Evolutionary conservation across 92 coral and sea anemone genomes (phyloP), one percentile per base, ranked within the genome.

Genomic region (Porites divaricata): DNA sequence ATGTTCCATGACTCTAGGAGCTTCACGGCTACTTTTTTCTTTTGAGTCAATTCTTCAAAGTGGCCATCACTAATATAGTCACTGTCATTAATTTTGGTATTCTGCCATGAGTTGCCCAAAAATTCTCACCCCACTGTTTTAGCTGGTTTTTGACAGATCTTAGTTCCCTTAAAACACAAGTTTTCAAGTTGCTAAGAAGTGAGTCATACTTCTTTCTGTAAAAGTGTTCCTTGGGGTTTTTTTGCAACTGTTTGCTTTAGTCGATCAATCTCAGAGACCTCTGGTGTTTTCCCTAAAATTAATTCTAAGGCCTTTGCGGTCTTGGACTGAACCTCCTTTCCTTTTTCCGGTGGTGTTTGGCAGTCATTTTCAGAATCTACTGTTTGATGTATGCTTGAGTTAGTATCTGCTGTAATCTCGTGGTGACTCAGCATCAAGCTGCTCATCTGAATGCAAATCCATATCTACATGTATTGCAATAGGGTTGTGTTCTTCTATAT

Each of bases 1-100:
- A 70, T 81, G 63, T 81, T 84, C 88, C 81, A 84, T 63, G 88
- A 49, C 50, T 84, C 63, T 15, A 84, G 26, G 6, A 84, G 53
- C 49, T 84, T 84, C 21, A 74, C 24, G 6, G 81, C 81, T 21
- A 65, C 62, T 63, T 84, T 75, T 66, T 61, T 74, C 35, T 49
- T 83, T 70, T 53, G 20, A 19, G 13, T 16, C 24, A 21, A 19
- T 8, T 24, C 59, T 9, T 75, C 54, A 51, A 64, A 35, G 41
- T 75, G 54, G 20, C 21, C 17, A 51, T 63, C 41, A 45, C 14
- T 66, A 3, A 14, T 63, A 74, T 84, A 80, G 24, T 53, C 17
- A 35, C 45, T 45, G 61, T 71, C 45, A 45, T 25, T n/a, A n/a
- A n/a, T n/a, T n/a, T 61, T 67, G 85, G 85, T 68, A 80, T 50